phyloP scores from a whole-genome alignment of 2,888 invertebrate species.

The Antheraea assamensis region DNA sequence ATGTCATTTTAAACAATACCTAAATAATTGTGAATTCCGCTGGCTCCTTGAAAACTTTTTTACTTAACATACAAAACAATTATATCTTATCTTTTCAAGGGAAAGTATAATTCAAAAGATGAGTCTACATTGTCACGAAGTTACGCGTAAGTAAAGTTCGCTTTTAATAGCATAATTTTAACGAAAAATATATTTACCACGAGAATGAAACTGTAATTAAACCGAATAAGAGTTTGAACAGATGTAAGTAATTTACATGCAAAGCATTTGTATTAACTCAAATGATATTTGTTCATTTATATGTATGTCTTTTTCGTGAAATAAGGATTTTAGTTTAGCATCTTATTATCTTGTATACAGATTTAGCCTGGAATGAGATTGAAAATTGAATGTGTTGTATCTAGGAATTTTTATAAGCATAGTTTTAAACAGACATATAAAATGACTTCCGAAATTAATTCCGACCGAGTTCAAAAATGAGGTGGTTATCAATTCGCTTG shows the following conservation, averaged over 20 bases:
- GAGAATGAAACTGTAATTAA: not conserved
- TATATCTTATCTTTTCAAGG: not conserved
- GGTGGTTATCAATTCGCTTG: too few species aligned
- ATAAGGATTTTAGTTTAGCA: too few species aligned
- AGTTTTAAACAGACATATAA: too few species aligned
- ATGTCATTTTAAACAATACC: too few species aligned
- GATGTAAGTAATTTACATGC: not conserved
- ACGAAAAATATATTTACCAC: not conserved
- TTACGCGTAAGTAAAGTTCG: not conserved
- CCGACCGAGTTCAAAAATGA: too few species aligned
- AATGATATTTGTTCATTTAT: not conserved
- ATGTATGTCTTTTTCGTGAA: not conserved
- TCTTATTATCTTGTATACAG: too few species aligned
- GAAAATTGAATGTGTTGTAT: too few species aligned
- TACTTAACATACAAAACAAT: not conserved
- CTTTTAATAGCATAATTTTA: constrained; percentile 2
- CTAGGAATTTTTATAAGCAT: too few species aligned
- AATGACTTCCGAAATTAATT: too few species aligned
- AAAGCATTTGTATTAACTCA: not conserved
- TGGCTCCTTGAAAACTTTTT: not conserved
- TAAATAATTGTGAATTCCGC: too few species aligned
- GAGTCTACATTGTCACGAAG: not conserved
- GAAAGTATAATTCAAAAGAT: not conserved
- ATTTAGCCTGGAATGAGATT: too few species aligned
- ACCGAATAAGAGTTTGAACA: not conserved